Conservation (phyloP, 2,888 invertebrate species). For the Amphipoea lucens region DNA sequence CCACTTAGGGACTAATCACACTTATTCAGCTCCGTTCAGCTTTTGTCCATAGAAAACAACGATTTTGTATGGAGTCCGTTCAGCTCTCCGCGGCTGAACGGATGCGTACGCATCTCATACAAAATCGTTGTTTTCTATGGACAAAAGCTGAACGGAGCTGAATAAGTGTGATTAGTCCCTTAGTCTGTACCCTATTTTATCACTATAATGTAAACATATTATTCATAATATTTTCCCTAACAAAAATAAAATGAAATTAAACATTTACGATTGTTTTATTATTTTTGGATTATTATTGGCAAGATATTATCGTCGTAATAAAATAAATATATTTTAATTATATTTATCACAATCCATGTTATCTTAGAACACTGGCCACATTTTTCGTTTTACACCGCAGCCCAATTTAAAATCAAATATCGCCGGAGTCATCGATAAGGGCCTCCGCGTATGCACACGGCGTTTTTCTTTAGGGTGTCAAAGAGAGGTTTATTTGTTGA, state of each 20-base stretch:
- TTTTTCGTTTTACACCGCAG: background rate
- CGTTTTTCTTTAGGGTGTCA: background rate
- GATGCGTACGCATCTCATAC: too few relatives aligned
- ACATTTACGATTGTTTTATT: conserved; percentile 42
- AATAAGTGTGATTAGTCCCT: too few relatives aligned
- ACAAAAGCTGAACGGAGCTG: too few relatives aligned
- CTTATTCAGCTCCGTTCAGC: too few relatives aligned
- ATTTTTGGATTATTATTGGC: background rate
- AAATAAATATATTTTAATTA: background rate
- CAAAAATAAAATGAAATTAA: conserved; percentile 56
- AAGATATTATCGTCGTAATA: background rate
- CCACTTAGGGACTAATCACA: too few relatives aligned
- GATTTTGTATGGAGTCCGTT: too few relatives aligned
- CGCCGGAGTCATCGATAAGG: background rate
- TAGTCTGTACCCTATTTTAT: conserved; percentile 24
- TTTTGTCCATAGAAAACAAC: too few relatives aligned
- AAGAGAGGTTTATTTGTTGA: background rate
- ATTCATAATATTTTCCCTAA: conserved; percentile 61
- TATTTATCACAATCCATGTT: background rate
- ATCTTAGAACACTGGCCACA: background rate
- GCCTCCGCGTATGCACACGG: background rate
- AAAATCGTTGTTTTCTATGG: too few relatives aligned
- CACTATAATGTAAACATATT: conserved; percentile 51
- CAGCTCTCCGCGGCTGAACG: too few relatives aligned
- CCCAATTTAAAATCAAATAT: background rate